Evolutionary conservation across 2,113 vertebrate genomes (phyloP).

Genomic region (Nothoprocta perdicaria): DNA sequence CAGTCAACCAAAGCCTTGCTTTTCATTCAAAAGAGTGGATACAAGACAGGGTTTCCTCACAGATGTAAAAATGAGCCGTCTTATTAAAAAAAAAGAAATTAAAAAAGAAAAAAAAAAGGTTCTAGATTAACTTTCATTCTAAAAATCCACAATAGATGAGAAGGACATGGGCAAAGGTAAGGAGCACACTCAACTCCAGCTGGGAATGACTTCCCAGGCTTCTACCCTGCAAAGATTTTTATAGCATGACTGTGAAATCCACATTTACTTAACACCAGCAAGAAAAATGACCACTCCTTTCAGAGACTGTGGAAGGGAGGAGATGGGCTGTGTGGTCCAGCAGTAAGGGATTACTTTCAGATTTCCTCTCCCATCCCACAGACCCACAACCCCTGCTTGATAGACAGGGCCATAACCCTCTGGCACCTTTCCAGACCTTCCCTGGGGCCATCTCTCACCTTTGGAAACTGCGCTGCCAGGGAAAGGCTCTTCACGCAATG

Average conservation of each 20-base stretch:
- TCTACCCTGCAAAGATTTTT: background rate
- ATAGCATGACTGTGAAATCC: background rate
- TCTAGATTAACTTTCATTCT: background rate
- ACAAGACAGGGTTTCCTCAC: background rate
- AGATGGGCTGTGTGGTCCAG: background rate
- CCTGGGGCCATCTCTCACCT: constrained; percentile 14
- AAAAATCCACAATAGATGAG: background rate
- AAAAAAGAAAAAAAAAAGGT: background rate
- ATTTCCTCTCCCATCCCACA: background rate
- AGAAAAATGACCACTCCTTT: background rate
- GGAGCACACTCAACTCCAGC: background rate
- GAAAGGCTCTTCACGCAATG: background rate
- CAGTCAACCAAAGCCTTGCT: background rate
- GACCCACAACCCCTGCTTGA: background rate
- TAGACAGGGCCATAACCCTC: background rate
- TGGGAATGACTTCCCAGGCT: background rate
- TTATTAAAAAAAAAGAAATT: background rate
- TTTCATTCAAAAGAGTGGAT: background rate
- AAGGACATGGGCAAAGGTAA: background rate
- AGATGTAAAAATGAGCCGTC: background rate
- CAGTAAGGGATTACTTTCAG: background rate
- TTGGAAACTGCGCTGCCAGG: background rate
- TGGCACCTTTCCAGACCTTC: background rate
- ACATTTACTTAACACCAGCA: background rate
- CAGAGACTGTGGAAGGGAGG: background rate